phyloP scores from a whole-genome alignment of 2,797 vertebrate genomes.

The Typhlichthys subterraneus region DNA sequence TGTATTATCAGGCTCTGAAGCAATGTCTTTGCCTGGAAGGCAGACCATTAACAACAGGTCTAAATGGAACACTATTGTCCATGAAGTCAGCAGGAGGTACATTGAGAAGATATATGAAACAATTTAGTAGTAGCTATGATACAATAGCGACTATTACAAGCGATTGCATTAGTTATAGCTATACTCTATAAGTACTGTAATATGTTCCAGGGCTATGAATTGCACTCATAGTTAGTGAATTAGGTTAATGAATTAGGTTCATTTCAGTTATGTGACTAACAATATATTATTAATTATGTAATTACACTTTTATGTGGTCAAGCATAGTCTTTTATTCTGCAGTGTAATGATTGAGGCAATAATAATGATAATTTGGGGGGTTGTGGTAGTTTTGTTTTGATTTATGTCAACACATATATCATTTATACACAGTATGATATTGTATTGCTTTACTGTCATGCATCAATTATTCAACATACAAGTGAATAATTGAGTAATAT shows the following conservation, averaged over 20 bases:
- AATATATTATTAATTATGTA: neutral
- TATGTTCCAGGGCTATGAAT: neutral
- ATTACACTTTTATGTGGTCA: slow-evolving; percentile 1
- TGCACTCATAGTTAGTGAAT: neutral
- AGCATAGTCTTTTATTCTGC: slow-evolving; percentile 13
- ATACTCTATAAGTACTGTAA: neutral
- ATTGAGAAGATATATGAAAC: too few relatives aligned
- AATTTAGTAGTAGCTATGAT: slow-evolving; percentile 11
- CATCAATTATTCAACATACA: slow-evolving; percentile 13
- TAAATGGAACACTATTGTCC: too few relatives aligned
- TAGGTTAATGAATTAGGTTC: too few relatives aligned
- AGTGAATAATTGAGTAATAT: slow-evolving; percentile 9
- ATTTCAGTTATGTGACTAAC: neutral
- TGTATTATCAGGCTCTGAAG: too few relatives aligned
- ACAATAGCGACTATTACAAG: neutral
- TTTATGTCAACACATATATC: slow-evolving; percentile 25
- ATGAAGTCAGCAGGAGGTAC: too few relatives aligned
- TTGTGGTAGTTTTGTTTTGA: slow-evolving; percentile 20
- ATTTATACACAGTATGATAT: slow-evolving; percentile 53
- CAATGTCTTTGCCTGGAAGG: too few relatives aligned
- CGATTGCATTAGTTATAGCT: neutral
- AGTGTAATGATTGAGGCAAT: slow-evolving; percentile 22
- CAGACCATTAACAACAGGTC: too few relatives aligned
- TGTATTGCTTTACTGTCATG: slow-evolving; percentile 62
- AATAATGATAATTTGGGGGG: slow-evolving; percentile 30